A percentile compares a stretch with the other conserved stretches of the same genome.
Evolutionary conservation across 2,888 invertebrate genomes (phyloP).

Genomic region (Xestia ashworthii): DNA sequence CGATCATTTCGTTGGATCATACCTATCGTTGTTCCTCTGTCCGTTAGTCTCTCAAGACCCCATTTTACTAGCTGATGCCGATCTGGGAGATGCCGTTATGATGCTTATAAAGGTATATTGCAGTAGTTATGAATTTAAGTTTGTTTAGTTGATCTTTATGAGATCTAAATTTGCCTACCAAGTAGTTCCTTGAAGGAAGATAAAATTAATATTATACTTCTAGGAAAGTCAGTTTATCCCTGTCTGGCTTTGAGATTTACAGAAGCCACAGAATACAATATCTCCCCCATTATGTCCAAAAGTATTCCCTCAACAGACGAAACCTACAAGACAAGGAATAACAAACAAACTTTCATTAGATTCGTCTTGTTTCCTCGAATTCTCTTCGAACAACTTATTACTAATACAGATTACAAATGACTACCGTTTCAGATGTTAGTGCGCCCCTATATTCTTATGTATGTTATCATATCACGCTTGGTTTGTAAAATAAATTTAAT

Average conservation of each 20-base stretch:
- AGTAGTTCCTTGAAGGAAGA: background rate
- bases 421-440: background rate
- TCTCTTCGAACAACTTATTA: slow-evolving; percentile 26
- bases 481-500: background rate
- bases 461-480: background rate
- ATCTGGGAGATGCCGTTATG: background rate
- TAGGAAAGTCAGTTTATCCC: background rate
- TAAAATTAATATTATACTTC: background rate
- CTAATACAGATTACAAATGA: slow-evolving; percentile 32
- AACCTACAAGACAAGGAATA: slow-evolving; percentile 34
- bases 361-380: slow-evolving; percentile 30
- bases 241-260: background rate
- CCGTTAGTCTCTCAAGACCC: background rate
- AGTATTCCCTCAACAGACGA: slow-evolving; percentile 31
- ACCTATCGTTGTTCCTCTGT: background rate
- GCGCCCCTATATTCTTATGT: background rate
- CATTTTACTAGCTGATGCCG: background rate
- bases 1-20: too few relatives aligned
- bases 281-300: slow-evolving; percentile 1
- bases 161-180: background rate
- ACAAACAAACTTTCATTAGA: slow-evolving; percentile 56
- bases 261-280: slow-evolving; percentile 10
- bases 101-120: background rate
- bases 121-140: background rate
- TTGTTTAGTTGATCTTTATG: background rate